Base-by-base conservation (phyloP, 2,113 vertebrate genomes). In the Grammomys dolichurus region DNA sequence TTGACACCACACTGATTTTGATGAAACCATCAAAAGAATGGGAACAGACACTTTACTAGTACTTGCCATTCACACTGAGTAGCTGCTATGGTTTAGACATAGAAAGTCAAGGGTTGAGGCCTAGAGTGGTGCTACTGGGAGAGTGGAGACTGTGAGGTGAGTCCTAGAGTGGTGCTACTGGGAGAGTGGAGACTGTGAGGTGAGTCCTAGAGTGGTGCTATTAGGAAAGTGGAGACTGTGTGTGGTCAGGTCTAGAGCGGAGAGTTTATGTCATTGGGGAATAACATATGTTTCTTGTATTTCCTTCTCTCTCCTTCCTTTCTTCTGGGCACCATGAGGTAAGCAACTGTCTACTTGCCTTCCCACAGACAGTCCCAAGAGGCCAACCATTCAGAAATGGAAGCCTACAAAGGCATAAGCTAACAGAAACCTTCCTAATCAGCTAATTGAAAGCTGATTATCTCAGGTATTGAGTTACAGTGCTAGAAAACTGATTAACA, bases 11-110 rank as follows among this genome's bases (percentile, higher is more conserved):
- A n/a, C 20, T 33, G 72, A 60, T 91, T 95, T 88, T 33, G 12
- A 7, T 87, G 82, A 93, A 92, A 58, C 76, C 81, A 87, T 91
- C 31, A 63, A 82, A 60, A 60, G 73, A 90, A 20, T 24, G 19
- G 93, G 43, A 86, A 10, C 9, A 69, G 46, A 56, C 10, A 86
- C 7, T 73, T 69, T 13, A 65, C 26, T 40, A 78, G 36, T 36
- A 20, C 67, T 94, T 69, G 43, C 8, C 17, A 28, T 9, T 0
- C 40, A 40, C 51, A 90, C 72, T 89, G 56, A 26, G 6, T 24
- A 81, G 58, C 46, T 87, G 31, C 4, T 40, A 22, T 63, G 31
- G 46, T 31, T 94, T 72, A 31, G 36, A 76, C 54, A 13, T 46
- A 36, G 36, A 43, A 19, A 36, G 67, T 56, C 69, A 31, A 40